Evolutionary conservation across 2,888 invertebrate genomes (phyloP).

Genomic region (Himalopsyche anomala): DNA sequence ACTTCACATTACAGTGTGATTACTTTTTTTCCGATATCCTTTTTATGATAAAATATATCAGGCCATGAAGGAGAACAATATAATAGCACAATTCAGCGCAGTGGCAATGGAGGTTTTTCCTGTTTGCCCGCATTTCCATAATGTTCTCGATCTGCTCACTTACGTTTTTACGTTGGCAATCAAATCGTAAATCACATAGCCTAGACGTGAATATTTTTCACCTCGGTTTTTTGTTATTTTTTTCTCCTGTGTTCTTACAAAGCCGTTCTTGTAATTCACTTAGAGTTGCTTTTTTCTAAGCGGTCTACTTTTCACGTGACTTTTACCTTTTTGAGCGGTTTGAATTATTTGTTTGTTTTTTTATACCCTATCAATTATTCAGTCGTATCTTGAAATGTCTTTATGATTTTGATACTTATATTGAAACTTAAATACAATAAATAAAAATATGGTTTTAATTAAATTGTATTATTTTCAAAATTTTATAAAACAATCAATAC

Average conservation of each 20-base stretch:
- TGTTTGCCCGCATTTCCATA: neutral
- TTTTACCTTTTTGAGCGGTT: neutral
- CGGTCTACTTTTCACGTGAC: neutral
- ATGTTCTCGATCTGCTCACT: constrained; percentile 25
- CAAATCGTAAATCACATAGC: constrained; percentile 8
- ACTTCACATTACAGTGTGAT: too few relatives aligned
- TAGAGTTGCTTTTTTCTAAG: neutral
- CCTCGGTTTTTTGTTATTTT: neutral
- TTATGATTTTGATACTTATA: too few relatives aligned
- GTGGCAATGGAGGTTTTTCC: neutral
- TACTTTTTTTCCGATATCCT: too few relatives aligned
- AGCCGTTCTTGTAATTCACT: constrained; percentile 1
- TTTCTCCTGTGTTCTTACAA: neutral
- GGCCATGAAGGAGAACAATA: too few relatives aligned
- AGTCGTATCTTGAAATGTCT: too few relatives aligned
- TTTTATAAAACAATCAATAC: too few relatives aligned
- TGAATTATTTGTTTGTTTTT: neutral
- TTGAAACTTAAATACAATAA: too few relatives aligned
- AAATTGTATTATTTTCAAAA: too few relatives aligned
- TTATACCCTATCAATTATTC: too few relatives aligned
- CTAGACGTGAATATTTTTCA: constrained; percentile 11
- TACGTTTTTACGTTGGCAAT: constrained; percentile 23
- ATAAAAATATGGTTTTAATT: too few relatives aligned
- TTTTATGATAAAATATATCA: too few relatives aligned
- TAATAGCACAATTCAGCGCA: neutral